Percentiles rank a stretch among this genome's conserved stretches.
phyloP scores from a whole-genome alignment of 2,888 invertebrate species.

The Tanytarsus gracilentus region DNA sequence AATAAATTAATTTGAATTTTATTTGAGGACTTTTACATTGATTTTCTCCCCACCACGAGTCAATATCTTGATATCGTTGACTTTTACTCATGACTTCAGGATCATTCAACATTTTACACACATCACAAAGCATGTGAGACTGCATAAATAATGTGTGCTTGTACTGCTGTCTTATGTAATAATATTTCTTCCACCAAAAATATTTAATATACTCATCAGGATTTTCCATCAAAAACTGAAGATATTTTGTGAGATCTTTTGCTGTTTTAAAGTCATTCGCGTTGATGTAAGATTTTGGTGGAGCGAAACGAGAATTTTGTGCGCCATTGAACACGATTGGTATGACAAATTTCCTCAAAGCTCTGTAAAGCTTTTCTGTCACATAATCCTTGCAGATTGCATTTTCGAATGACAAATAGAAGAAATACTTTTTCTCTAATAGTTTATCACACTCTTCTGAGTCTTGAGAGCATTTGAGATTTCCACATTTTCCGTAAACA shows the following conservation, averaged over 20 bases:
- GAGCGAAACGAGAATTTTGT: conserved; percentile 49
- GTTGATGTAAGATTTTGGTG: conserved; percentile 48
- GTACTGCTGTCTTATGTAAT: neutral
- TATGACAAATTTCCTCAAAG: conserved; percentile 50
- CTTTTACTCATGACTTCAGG: neutral
- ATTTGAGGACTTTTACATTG: no score
- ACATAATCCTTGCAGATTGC: conserved; percentile 57
- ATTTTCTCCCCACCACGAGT: no score
- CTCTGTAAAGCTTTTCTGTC: conserved; percentile 53
- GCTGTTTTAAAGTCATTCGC: conserved; percentile 48
- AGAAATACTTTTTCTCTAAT: conserved; percentile 51
- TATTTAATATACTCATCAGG: neutral
- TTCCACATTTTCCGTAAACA: conserved; percentile 55
- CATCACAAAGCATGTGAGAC: neutral
- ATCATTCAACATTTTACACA: neutral
- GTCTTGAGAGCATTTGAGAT: conserved; percentile 36
- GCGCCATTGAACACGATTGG: conserved; percentile 60
- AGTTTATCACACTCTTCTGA: conserved; percentile 39
- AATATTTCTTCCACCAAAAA: conserved; percentile 3
- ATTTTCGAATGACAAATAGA: conserved; percentile 61
- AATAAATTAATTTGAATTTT: no score
- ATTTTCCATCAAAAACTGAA: conserved; percentile 45
- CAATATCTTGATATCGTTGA: neutral
- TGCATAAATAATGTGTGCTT: neutral
- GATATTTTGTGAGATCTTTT: conserved; percentile 45